phyloP scores from a whole-genome alignment of 37 sponge, comb jelly and placozoan species.

The Cliona cf. orientalis region DNA sequence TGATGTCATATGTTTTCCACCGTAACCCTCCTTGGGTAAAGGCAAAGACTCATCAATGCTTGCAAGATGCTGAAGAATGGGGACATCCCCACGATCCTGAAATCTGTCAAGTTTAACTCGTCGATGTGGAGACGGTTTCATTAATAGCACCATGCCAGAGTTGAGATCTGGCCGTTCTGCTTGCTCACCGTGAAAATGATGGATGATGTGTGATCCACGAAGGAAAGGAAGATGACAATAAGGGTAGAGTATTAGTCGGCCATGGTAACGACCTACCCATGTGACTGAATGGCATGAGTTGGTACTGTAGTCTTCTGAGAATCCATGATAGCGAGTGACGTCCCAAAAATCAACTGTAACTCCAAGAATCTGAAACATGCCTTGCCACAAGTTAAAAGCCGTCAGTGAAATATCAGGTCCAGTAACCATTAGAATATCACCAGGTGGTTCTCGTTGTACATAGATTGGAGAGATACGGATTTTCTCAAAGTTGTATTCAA shows the following conservation, averaged over 20 bases:
- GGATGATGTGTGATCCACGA: slow-evolving; percentile 33
- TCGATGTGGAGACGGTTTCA: slow-evolving; percentile 9
- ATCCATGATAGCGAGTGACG: slow-evolving; percentile 54
- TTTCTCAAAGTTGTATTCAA: slow-evolving; percentile 56
- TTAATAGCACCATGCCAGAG: slow-evolving; percentile 55
- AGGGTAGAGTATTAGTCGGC: slow-evolving; percentile 70
- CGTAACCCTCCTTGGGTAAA: slow-evolving; percentile 30
- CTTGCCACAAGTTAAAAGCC: slow-evolving; percentile 82
- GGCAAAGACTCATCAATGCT: slow-evolving; percentile 10
- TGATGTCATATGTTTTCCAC: slow-evolving; percentile 22
- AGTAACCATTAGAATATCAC: slow-evolving; percentile 77
- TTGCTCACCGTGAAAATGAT: slow-evolving; percentile 54
- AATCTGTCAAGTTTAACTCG: not conserved
- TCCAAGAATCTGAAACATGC: slow-evolving; percentile 38
- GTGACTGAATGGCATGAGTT: slow-evolving; percentile 36
- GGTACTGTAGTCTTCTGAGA: slow-evolving; percentile 49
- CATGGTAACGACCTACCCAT: slow-evolving; percentile 62
- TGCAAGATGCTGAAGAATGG: slow-evolving; percentile 26
- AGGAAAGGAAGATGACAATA: slow-evolving; percentile 35
- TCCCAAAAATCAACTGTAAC: slow-evolving; percentile 77
- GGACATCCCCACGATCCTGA: slow-evolving; percentile 20
- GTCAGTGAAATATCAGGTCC: slow-evolving; percentile 21
- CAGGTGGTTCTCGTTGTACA: slow-evolving; percentile 42
- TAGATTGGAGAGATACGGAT: slow-evolving; percentile 70
- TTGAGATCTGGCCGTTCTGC: slow-evolving; percentile 12